phyloP scores from a whole-genome alignment of 2,113 vertebrate species.

The Camelus bactrianus region DNA sequence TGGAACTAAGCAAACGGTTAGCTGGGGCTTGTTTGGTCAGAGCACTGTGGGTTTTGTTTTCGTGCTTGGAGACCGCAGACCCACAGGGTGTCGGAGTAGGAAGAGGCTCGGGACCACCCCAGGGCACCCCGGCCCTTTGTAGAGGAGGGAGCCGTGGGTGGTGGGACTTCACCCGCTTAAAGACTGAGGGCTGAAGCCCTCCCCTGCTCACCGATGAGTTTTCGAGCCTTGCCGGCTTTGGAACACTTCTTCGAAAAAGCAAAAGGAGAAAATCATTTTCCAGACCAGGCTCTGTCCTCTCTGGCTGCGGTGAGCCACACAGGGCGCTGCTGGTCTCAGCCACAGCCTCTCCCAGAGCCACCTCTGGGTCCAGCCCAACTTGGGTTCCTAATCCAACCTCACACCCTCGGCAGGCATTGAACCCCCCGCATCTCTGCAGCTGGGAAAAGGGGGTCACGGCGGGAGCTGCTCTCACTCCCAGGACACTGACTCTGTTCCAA shows the following conservation, averaged over 20 bases:
- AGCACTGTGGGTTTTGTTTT: background rate
- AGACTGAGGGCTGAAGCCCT: background rate
- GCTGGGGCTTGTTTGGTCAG: background rate
- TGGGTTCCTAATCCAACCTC: background rate
- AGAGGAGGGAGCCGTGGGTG: background rate
- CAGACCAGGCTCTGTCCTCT: background rate
- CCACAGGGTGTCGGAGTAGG: background rate
- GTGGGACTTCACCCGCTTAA: background rate
- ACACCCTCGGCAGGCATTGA: background rate
- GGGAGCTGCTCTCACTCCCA: background rate
- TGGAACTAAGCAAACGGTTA: background rate
- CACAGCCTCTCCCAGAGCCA: background rate
- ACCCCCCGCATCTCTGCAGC: background rate
- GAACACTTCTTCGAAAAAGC: background rate
- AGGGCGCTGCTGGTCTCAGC: fast-evolving
- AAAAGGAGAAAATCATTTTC: background rate
- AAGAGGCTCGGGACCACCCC: background rate
- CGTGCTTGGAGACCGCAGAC: background rate
- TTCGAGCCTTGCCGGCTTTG: background rate
- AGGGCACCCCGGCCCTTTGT: background rate
- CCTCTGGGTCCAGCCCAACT: background rate
- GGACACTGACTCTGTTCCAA: background rate
- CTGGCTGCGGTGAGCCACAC: background rate
- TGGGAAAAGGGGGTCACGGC: background rate
- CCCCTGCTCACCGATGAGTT: fast-evolving